A percentile compares a stretch with the other conserved stretches of the same genome.
Conservation (phyloP, 2,888 invertebrate species). For the Eugnorisma glareosa region DNA sequence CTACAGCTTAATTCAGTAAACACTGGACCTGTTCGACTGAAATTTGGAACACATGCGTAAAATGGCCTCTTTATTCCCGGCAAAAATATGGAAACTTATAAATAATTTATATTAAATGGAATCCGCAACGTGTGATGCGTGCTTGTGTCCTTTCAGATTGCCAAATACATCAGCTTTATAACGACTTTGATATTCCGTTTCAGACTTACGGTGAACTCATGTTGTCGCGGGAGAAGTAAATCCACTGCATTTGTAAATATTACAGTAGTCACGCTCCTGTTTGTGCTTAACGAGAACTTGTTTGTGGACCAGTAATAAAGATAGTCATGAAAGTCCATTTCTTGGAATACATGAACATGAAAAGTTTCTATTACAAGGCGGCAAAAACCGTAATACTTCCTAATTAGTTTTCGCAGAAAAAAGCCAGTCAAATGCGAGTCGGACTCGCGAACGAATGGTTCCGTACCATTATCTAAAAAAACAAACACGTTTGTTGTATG, state of each 20-base stretch:
- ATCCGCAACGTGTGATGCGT: constrained; percentile 34
- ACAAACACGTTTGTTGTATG: too few relatives aligned
- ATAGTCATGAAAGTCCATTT: constrained; percentile 11
- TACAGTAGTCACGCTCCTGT: constrained; percentile 42
- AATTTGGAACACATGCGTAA: constrained; percentile 53
- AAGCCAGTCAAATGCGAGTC: too few relatives aligned
- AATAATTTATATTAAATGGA: constrained; percentile 53
- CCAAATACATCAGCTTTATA: constrained; percentile 56
- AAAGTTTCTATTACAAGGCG: constrained; percentile 15
- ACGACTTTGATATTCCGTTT: constrained; percentile 61
- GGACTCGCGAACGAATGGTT: too few relatives aligned
- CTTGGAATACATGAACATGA: constrained; percentile 17
- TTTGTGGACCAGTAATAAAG: constrained; percentile 36
- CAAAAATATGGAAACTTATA: constrained; percentile 51
- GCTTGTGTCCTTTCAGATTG: constrained; percentile 48
- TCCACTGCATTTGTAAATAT: constrained; percentile 51
- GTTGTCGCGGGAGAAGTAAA: constrained; percentile 33
- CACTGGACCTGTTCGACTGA: constrained; percentile 34
- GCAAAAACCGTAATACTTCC: constrained; percentile 1
- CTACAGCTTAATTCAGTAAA: constrained; percentile 50
- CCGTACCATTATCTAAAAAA: too few relatives aligned
- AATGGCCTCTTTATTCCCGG: constrained; percentile 39
- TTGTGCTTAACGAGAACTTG: constrained; percentile 32
- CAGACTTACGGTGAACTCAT: constrained; percentile 46
- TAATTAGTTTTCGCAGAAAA: constrained; percentile 34